These are phyloP conservation scores for Corapipo altera DNA, from an alignment of 2,113 vertebrate species.

Conservation along the genomic window DNA sequence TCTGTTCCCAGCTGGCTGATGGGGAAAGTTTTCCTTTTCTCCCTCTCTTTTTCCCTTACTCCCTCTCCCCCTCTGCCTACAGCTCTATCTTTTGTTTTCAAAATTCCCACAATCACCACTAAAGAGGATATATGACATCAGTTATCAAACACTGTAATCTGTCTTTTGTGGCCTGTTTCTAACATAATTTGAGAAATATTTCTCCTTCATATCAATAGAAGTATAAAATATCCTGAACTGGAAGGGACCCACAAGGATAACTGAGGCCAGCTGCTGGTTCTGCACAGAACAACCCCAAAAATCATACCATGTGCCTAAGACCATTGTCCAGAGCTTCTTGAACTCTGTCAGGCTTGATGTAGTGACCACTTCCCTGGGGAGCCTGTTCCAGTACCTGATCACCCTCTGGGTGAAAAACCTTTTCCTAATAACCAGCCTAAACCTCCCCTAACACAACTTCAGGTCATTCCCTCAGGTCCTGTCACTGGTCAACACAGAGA, in stretches of 20 bases:
- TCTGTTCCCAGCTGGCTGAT: neutral
- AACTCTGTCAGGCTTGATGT: neutral
- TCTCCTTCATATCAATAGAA: neutral
- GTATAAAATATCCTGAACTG: neutral
- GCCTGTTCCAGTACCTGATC: neutral
- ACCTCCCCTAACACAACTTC: neutral
- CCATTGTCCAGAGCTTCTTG: no score
- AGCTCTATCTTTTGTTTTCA: neutral
- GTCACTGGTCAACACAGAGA: no score
- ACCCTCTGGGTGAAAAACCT: neutral
- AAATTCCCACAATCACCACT: neutral
- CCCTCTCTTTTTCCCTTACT: neutral
- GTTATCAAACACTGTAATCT: neutral
- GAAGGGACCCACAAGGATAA: neutral
- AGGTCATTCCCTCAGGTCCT: neutral
- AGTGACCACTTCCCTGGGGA: neutral
- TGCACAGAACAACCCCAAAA: neutral
- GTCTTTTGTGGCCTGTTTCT: neutral
- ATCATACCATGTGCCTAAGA: neutral
- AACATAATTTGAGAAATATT: neutral
- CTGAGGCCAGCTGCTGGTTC: neutral
- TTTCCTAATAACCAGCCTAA: neutral
- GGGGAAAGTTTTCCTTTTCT: neutral
- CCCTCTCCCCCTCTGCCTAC: accelerated
- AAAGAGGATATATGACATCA: neutral